These are phyloP conservation scores for Pandion haliaetus DNA, from an alignment of 2,113 vertebrate genomes.

Conservation along the genomic window DNA sequence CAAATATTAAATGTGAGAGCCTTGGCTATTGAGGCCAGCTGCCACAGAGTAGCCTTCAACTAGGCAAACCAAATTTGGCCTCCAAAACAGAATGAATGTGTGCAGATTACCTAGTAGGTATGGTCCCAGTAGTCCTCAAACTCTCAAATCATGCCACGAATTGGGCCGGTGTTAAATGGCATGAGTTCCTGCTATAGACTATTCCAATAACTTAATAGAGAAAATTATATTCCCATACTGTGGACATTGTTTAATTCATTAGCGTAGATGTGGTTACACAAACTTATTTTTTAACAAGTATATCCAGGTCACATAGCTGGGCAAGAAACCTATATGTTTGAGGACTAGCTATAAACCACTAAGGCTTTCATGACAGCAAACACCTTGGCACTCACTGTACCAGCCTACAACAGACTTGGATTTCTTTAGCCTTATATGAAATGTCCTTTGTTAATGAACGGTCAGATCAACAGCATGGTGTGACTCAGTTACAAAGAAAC, in stretches of 20 bases:
- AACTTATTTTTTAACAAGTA: not conserved
- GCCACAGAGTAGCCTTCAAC: not conserved
- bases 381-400: not conserved
- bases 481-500: not conserved
- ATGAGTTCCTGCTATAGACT: fast-evolving
- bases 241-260: not conserved
- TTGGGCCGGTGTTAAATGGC: fast-evolving
- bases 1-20: not conserved
- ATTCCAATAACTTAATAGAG: no score
- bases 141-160: not conserved
- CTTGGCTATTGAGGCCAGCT: not conserved
- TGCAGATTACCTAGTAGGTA: not conserved
- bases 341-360: not conserved
- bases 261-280: not conserved
- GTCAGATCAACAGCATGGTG: not conserved
- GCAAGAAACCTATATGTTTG: not conserved
- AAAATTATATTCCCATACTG: not conserved
- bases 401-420: no score
- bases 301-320: not conserved
- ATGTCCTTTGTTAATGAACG: not conserved
- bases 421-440: not conserved
- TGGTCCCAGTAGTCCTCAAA: not conserved
- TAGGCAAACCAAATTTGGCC: not conserved
- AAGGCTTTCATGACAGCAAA: not conserved
- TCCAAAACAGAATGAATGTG: not conserved